These are phyloP conservation scores for Danio kyathit DNA, from an alignment of 2,797 vertebrate species.

Conservation along the genomic window DNA sequence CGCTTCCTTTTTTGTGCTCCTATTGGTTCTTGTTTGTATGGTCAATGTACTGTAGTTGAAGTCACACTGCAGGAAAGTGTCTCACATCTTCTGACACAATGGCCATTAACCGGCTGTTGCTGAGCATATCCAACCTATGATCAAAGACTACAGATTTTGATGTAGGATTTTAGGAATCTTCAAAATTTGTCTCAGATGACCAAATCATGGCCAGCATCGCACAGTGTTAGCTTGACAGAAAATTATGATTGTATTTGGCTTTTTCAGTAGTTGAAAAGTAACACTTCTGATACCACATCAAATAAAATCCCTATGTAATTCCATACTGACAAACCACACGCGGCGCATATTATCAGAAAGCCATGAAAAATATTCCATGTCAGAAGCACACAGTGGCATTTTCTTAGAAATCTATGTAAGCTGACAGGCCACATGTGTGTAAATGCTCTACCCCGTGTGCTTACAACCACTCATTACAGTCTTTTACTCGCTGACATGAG, in stretches of 20 bases:
- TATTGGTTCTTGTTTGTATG: too few relatives aligned
- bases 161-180: too few relatives aligned
- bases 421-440: slow-evolving; percentile 26
- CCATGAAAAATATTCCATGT: slow-evolving; percentile 5
- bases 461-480: slow-evolving; percentile 39
- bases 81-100: too few relatives aligned
- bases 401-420: slow-evolving; percentile 15
- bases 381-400: not conserved
- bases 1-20: too few relatives aligned
- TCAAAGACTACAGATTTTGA: too few relatives aligned
- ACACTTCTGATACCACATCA: not conserved
- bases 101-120: too few relatives aligned
- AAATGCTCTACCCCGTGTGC: slow-evolving; percentile 1
- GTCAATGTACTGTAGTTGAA: too few relatives aligned
- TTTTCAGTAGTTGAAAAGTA: not conserved
- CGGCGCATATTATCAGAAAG: not conserved
- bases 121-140: too few relatives aligned
- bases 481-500: slow-evolving; percentile 41
- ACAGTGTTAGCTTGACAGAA: not conserved
- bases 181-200: too few relatives aligned
- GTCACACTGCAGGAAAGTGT: too few relatives aligned
- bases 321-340: not conserved
- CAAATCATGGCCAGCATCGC: too few relatives aligned
- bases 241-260: not conserved
- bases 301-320: not conserved